Evolutionary conservation across 2,888 invertebrate genomes (phyloP), one percentile per base, ranked within the genome.

Genomic region (Chloroclystis v-ata): DNA sequence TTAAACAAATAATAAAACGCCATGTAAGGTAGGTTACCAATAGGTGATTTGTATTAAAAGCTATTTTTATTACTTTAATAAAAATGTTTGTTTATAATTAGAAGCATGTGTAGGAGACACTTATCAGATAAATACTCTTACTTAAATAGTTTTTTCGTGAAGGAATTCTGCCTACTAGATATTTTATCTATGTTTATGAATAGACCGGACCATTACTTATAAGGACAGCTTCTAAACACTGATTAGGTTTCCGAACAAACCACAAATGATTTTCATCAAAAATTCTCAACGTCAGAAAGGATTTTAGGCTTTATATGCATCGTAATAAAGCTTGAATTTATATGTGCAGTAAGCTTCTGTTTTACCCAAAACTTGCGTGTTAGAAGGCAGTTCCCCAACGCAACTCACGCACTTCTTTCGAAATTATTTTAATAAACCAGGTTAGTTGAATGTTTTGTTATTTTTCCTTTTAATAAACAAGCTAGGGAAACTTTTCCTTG

Each of bases 401-500:
- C 73, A 70, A 57, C 75, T 73, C 86, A 86, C 86, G 86, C 86
- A 86, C 82, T 76, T 61, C 62, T 74, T 52, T 73, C 73, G 67
- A 84, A 85, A 86, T 84, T 78, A 84, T 85, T 85, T 83, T 85
- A 83, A 82, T 84, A 83, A 83, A 81, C 76, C 78, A 79, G 82
- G 75, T 77, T 78, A 79, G 75, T 74, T 77, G 70, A 72, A 72
- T 78, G 77, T 77, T 83, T 79, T 75, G 78, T 78, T 74, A 69
- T 72, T 69, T 67, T 67, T 68, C 63, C 64, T 52, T 55, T 47
- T 58, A 39, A 56, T 28, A 64, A 63, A 56, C 38, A 56, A 55
- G 54, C 52, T 63, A 67, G 59, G 60, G 49, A 70, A 69, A 66
- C 56, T 54, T 35, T 35, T 35, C 1, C 33, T 16, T 16, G 16